Base-by-base conservation (phyloP, 2,888 invertebrate species). In the Allolobophora icterica region DNA sequence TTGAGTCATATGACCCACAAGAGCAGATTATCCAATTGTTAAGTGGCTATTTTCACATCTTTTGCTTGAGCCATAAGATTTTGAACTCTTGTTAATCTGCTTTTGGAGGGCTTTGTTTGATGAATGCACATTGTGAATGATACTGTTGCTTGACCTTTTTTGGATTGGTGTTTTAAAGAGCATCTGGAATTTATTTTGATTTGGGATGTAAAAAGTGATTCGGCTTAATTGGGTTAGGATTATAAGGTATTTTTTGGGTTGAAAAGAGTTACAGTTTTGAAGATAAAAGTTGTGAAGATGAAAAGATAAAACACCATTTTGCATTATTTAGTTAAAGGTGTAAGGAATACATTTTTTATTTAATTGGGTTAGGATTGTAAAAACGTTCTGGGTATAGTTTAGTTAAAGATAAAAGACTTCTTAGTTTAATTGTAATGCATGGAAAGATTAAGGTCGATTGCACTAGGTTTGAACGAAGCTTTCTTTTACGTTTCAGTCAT, bases 401-500 rank as follows among this genome's bases (percentile, higher is more conserved):
- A 71, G 24, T 24, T 52, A 24, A 24, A 71, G 71, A 71, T 71
- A n/a, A n/a, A 71, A 30, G 30, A n/a, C 30, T 71, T 71, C 13
- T 71, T 30, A 0, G n/a, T 71, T 71, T 71, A n/a, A n/a, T 71
- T 71, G n/a, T 8, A 30, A 1, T 30, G 6, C 30, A n/a, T 30
- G 71, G 24, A n/a, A n/a, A n/a, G 71, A 71, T 71, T 71, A n/a
- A n/a, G 71, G 30, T 71, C n/a, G 71, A n/a, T n/a, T 71, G 71
- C n/a, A n/a, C n/a, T n/a, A n/a, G n/a, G n/a, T 71, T 71, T 71
- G n/a, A n/a, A n/a, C 6, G n/a, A 4, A 71, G 11, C 71, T 71
- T 30, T n/a, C 30, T 71, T 71, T 71, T 17, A 52, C 71, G 0
- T 71, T 71, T 30, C 71, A 92, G 92, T 87, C 91, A 35, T 91